A percentile compares a stretch with the other conserved stretches of the same genome.
These are phyloP conservation scores for Alviniconcha marisindica DNA, from an alignment of 1,140 invertebrate species.

Conservation along the genomic window DNA sequence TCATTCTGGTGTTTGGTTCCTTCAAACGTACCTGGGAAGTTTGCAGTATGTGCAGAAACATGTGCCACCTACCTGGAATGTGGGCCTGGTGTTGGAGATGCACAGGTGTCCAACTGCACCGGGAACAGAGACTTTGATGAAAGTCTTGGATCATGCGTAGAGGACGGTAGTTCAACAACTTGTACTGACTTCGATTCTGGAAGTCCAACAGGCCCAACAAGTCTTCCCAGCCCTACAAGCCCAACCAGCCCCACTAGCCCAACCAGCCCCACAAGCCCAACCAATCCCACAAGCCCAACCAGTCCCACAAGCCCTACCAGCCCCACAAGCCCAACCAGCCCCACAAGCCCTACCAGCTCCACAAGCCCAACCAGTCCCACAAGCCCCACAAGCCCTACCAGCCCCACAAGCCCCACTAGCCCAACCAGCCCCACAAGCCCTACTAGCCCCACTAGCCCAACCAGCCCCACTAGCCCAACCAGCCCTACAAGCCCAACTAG, in stretches of 20 bases:
- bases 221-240: neutral
- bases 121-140: no score
- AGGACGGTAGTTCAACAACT: no score
- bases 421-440: neutral
- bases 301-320: neutral
- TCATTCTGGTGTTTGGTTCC: no score
- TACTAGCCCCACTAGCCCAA: neutral
- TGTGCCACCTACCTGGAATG: no score
- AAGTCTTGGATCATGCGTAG: no score
- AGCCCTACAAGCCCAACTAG: slow-evolving; percentile 5
- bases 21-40: no score
- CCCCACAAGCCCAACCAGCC: neutral
- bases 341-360: neutral
- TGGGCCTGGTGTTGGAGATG: no score
- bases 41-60: no score
- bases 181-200: no score
- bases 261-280: neutral
- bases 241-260: slow-evolving; percentile 4
- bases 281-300: neutral
- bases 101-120: no score
- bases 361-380: slow-evolving; percentile 1
- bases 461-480: neutral
- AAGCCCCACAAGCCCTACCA: neutral
- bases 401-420: neutral
- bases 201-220: neutral